Evolutionary conservation across 2,888 invertebrate species (phyloP).

Genomic region (Cheilosia pagana): DNA sequence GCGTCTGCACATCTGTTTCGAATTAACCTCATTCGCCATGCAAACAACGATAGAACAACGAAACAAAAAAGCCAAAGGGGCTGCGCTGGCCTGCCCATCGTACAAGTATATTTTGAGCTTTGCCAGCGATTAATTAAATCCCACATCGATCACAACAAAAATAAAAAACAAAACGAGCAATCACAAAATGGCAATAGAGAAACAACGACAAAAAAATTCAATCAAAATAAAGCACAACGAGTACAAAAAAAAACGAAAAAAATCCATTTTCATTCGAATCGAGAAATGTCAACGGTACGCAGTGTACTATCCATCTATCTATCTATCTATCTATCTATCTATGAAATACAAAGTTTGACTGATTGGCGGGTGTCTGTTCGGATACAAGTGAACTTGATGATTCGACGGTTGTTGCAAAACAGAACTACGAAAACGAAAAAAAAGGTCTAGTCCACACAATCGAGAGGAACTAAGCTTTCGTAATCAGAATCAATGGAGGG

Average conservation of each 20-base stretch:
- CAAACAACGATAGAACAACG: slow-evolving; percentile 38
- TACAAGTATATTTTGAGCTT: slow-evolving; percentile 30
- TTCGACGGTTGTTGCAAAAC: slow-evolving; percentile 48
- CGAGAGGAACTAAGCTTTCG: slow-evolving; percentile 41
- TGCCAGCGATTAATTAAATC: slow-evolving; percentile 68
- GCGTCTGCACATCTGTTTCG: slow-evolving; percentile 67
- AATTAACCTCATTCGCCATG: slow-evolving; percentile 63
- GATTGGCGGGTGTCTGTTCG: slow-evolving; percentile 54
- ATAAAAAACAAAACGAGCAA: too few relatives aligned
- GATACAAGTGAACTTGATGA: slow-evolving; percentile 56
- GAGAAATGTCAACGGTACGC: slow-evolving; percentile 13
- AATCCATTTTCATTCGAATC: slow-evolving; percentile 57
- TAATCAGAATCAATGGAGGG: slow-evolving; percentile 47
- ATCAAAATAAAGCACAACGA: slow-evolving; percentile 50
- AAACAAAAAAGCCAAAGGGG: slow-evolving; percentile 1
- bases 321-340: slow-evolving; percentile 2
- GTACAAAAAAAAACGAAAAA: slow-evolving; percentile 1
- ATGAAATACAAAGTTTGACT: slow-evolving; percentile 53
- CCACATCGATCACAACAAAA: slow-evolving; percentile 60
- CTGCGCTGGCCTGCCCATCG: not conserved
- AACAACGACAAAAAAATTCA: slow-evolving; percentile 24
- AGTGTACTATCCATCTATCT: not conserved
- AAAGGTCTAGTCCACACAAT: not conserved
- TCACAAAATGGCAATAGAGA: not conserved
- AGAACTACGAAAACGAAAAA: not conserved